These are phyloP conservation scores for Temnopleurus reevesii DNA, from an alignment of 53 echinoderm and acorn worm species.

Conservation along the genomic window DNA sequence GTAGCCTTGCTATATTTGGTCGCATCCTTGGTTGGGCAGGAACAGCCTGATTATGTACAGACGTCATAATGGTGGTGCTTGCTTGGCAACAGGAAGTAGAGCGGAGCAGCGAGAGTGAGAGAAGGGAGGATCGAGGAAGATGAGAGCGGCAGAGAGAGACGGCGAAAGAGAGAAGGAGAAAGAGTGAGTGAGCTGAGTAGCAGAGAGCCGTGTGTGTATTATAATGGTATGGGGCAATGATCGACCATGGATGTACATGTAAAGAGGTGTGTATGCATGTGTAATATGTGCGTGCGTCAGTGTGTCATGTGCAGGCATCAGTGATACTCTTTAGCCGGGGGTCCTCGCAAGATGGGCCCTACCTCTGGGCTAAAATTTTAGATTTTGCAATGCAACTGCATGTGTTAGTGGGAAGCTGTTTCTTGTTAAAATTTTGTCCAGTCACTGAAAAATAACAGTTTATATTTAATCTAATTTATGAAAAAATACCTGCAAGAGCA, in stretches of 20 bases:
- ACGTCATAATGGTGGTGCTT: conserved; percentile 62
- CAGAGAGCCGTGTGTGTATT: neutral
- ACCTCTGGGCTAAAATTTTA: conserved; percentile 17
- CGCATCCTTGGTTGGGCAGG: conserved; percentile 61
- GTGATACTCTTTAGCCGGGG: neutral
- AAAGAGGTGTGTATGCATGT: conserved; percentile 33
- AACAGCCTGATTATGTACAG: conserved; percentile 63
- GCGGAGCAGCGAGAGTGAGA: conserved; percentile 45
- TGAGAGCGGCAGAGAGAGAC: conserved; percentile 1
- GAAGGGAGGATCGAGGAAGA: conserved; percentile 44
- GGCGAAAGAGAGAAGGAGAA: neutral
- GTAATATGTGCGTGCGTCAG: conserved; percentile 2
- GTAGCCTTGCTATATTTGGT: conserved; percentile 63
- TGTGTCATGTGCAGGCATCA: conserved; percentile 33
- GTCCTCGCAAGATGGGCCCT: conserved; percentile 41
- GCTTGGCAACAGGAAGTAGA: conserved; percentile 61
- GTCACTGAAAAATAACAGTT: conserved; percentile 18
- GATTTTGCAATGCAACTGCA: conserved; percentile 35
- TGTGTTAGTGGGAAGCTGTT: conserved; percentile 3
- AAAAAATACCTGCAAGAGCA: neutral
- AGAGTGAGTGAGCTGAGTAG: neutral
- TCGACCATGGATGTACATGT: neutral
- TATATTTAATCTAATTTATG: neutral
- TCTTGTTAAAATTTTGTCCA: conserved; percentile 54
- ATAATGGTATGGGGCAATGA: neutral